Conservation (phyloP, 2,888 invertebrate genomes). For the Aspidiotus rigidus region DNA sequence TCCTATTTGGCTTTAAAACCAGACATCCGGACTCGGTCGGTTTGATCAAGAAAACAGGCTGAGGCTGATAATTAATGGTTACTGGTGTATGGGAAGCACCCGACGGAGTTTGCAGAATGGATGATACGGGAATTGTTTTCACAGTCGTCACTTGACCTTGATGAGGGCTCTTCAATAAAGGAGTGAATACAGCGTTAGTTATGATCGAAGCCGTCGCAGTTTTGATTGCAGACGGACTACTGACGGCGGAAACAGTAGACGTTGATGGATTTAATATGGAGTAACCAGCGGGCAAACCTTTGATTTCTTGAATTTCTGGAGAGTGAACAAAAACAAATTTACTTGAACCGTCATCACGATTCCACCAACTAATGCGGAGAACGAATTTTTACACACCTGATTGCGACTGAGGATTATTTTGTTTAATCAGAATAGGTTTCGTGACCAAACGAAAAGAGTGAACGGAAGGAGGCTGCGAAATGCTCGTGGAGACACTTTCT, state of each 20-base stretch:
- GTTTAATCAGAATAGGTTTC: conserved; percentile 10
- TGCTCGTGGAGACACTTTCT: background rate
- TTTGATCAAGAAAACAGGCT: conserved; percentile 34
- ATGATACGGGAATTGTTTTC: conserved; percentile 21
- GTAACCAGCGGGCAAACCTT: conserved; percentile 16
- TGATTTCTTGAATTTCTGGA: conserved; percentile 16
- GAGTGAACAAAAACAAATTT: background rate
- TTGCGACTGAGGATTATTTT: background rate
- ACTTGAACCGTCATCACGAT: background rate
- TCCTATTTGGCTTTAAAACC: conserved; percentile 17
- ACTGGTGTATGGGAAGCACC: conserved; percentile 13
- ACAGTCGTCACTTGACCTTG: conserved; percentile 20
- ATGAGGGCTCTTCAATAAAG: conserved; percentile 19
- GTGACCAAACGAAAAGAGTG: conserved; percentile 9
- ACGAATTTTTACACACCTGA: background rate
- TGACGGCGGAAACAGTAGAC: background rate
- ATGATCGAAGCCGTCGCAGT: conserved; percentile 16
- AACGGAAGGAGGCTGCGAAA: conserved; percentile 12
- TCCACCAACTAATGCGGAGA: background rate
- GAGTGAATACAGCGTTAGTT: conserved; percentile 11
- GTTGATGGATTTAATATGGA: background rate
- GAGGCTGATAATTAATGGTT: conserved; percentile 26
- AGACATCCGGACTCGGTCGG: conserved; percentile 30
- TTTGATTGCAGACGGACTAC: conserved; percentile 1
- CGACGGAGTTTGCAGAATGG: conserved; percentile 16